phyloP scores from a whole-genome alignment of 2,888 invertebrate species.

The Cephonodes hylas region DNA sequence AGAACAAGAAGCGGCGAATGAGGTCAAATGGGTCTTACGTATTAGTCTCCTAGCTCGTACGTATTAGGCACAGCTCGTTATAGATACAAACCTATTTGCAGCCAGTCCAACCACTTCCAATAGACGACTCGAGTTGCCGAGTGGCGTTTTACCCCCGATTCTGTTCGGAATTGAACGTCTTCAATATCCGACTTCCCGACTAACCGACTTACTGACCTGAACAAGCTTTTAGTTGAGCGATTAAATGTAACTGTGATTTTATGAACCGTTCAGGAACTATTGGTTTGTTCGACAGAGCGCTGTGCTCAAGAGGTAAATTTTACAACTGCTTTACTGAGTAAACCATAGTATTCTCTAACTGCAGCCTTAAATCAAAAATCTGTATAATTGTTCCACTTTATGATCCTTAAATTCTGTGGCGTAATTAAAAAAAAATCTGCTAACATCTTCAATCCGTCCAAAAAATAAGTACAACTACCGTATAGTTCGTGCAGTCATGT shows the following conservation, averaged over 20 bases:
- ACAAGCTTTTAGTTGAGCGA: slow-evolving; percentile 60
- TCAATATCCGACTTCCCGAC: slow-evolving; percentile 43
- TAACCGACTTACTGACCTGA: slow-evolving; percentile 59
- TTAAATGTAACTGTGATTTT: slow-evolving; percentile 44
- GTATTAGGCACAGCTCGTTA: too few relatives aligned
- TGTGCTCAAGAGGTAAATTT: not conserved
- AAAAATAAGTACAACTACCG: too few relatives aligned
- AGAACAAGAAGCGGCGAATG: slow-evolving; percentile 17
- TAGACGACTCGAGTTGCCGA: slow-evolving; percentile 34
- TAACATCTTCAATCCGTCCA: too few relatives aligned
- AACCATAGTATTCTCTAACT: too few relatives aligned
- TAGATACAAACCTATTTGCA: not conserved
- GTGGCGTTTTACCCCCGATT: slow-evolving; percentile 50
- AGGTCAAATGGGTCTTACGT: slow-evolving; percentile 23
- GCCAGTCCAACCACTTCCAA: slow-evolving; percentile 21
- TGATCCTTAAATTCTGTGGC: too few relatives aligned
- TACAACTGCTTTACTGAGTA: too few relatives aligned
- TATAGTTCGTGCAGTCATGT: too few relatives aligned
- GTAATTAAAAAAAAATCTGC: too few relatives aligned
- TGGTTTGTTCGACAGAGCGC: too few relatives aligned
- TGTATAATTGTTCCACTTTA: too few relatives aligned
- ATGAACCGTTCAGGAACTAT: not conserved
- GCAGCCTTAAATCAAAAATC: too few relatives aligned
- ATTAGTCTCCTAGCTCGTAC: slow-evolving; percentile 13
- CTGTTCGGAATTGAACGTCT: slow-evolving; percentile 42